Base-by-base conservation (phyloP, 2,888 invertebrate species). In the Lamellibrachia satsuma region DNA sequence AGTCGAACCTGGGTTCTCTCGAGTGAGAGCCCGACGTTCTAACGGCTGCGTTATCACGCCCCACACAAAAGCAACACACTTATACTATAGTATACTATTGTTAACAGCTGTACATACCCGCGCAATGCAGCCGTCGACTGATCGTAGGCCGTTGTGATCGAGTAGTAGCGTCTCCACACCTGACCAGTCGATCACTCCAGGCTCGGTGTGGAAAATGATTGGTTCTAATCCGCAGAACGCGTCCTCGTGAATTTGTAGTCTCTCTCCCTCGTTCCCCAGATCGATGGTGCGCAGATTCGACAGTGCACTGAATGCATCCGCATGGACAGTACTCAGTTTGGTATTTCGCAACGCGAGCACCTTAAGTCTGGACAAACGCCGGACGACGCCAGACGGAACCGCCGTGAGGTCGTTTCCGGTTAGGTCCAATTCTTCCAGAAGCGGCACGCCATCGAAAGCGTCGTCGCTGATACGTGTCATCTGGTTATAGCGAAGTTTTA, bases 161-260 rank as follows among this genome's bases (percentile, higher is more conserved):
- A 94, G 52, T 1, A 75, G 90, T 15, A 94, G 91, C 0, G 92
- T 93, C n/a, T 93, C 91, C 92, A 94, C 90, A 27, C 94, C 94
- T n/a, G 91, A 60, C 94, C 94, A 93, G 9, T 92, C 93, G 91
- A 92, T 92, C 52, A 92, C 93, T 7, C 93, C 93, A 7, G 92
- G 91, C 55, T 92, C 93, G 39, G 91, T 90, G 52, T 92, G 92
- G 8, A 55, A 90, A 22, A 93, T 90, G n/a, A 91, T 90, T 22
- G 93, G 93, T 57, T 93, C 92, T 15, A 93, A 92, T 39, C 93
- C 93, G 90, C 94, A 94, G 91, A 94, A 93, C 8, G 94, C 93
- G 52, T 93, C 91, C 11, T 60, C 91, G 90, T 93, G 93, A 7
- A 94, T 90, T n/a, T 39, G 55, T 22, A 94, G 60, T 4, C 93